Evolutionary conservation across 2,888 invertebrate genomes (phyloP), one percentile per base, ranked within the genome.

Genomic region (Colostygia pectinataria): DNA sequence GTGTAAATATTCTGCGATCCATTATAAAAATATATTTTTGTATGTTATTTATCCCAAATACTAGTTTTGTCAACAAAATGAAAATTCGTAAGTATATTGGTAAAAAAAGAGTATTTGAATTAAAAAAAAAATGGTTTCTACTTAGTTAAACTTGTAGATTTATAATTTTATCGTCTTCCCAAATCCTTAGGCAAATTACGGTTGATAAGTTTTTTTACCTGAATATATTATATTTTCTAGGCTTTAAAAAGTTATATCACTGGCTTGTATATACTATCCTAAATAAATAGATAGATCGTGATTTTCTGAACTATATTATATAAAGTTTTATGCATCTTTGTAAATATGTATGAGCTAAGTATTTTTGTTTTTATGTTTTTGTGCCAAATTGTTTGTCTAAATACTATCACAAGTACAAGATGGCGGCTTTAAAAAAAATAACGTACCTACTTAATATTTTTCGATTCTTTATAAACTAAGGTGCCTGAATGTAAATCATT

Each of bases 331-430:
- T 40, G 27, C 52, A 47, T 54, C 42, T 52, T 39, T 43, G 38
- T 54, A 55, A 42, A 53, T 49, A 55, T 53, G 10, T 15, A 39
- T 51, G 20, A 43, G 43, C 6, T 25, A 25, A 25, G 29, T 50
- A 29, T 54, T 52, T 31, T 56, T 53, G 46, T 52, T 13, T 52
- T 48, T 47, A 20, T n/a, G n/a, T n/a, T n/a, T n/a, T 49, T 66
- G 74, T 77, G 77, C 74, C 76, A 77, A 78, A 75, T 56, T 43
- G 41, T 44, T 50, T 37, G 44, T 44, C 25, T 44, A 37, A 52
- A 33, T 57, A 40, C 51, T 53, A 56, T 54, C 13, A 34, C 39
- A 40, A 25, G 28, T 33, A 46, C 41, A 41, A 46, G 34, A 38
- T 23, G 41, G 41, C 14, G 20, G 33, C 41, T 57, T 54, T 39